These are phyloP conservation scores for Popillia japonica DNA, from an alignment of 1,140 invertebrate species.

Conservation along the genomic window DNA sequence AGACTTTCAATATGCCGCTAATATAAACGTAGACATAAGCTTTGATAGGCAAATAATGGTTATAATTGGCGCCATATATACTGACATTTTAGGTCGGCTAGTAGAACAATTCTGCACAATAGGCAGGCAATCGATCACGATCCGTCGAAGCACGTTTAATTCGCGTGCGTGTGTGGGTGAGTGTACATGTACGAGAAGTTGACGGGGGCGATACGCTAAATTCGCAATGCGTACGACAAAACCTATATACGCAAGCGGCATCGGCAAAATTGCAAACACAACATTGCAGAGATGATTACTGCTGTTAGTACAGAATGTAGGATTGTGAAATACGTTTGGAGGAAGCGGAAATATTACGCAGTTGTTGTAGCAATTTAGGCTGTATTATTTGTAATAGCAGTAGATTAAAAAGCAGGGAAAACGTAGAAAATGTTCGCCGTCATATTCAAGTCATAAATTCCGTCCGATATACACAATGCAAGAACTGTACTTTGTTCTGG, in stretches of 20 bases:
- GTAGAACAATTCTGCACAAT: conserved; percentile 1
- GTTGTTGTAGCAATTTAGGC: not conserved
- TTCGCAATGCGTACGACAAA: not conserved
- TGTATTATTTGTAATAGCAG: not conserved
- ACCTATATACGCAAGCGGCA: not conserved
- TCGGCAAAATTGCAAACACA: not conserved
- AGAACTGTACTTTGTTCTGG: no score
- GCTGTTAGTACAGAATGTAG: not conserved
- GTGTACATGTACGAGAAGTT: not conserved
- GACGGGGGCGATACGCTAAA: not conserved
- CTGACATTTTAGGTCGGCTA: not conserved
- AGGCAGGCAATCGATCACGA: conserved; percentile 26
- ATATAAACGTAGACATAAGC: not conserved
- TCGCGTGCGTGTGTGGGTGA: not conserved
- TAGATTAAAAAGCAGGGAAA: not conserved
- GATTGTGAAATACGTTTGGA: not conserved
- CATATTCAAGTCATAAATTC: no score
- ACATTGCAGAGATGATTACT: not conserved
- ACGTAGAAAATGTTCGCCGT: not conserved
- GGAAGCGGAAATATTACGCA: not conserved
- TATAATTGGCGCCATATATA: not conserved
- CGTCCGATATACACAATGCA: no score
- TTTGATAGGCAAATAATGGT: not conserved
- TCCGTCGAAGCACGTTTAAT: conserved; percentile 24
- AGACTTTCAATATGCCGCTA: not conserved